Evolutionary conservation across 1,140 invertebrate genomes (phyloP).

Genomic region (Orchestia grillus): DNA sequence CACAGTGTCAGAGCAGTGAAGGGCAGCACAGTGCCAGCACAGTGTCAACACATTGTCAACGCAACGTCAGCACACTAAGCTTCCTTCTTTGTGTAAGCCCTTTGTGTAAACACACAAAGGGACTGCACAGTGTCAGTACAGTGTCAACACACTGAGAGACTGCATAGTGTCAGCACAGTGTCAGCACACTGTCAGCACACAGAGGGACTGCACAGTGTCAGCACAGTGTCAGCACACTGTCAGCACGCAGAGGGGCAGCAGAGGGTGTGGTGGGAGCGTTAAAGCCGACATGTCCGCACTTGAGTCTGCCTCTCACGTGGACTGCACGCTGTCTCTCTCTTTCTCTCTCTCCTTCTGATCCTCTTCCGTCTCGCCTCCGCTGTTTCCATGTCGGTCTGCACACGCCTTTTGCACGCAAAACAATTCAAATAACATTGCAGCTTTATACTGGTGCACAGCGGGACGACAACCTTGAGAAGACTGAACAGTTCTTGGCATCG

Average conservation of each 20-base stretch:
- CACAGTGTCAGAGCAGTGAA: too few species aligned
- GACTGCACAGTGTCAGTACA: neutral
- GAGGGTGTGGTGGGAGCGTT: neutral
- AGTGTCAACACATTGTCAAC: too few species aligned
- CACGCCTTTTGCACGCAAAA: too few species aligned
- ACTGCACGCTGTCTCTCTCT: too few species aligned
- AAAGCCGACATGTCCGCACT: neutral
- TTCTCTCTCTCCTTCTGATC: neutral
- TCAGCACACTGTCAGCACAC: neutral
- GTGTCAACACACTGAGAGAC: neutral
- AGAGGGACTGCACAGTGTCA: neutral
- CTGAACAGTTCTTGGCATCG: too few species aligned
- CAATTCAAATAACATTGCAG: too few species aligned
- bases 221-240: neutral
- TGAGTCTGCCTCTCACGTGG: neutral
- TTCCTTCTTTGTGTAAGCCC: too few species aligned
- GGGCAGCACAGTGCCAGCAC: too few species aligned
- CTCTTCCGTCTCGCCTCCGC: neutral
- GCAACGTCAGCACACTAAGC: too few species aligned
- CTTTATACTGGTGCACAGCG: too few species aligned
- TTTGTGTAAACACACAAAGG: too few species aligned
- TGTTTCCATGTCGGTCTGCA: neutral
- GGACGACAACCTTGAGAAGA: too few species aligned
- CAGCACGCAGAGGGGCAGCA: neutral
- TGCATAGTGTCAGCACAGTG: neutral